Conservation (phyloP, 2,113 vertebrate species). For the Gulo gulo region DNA sequence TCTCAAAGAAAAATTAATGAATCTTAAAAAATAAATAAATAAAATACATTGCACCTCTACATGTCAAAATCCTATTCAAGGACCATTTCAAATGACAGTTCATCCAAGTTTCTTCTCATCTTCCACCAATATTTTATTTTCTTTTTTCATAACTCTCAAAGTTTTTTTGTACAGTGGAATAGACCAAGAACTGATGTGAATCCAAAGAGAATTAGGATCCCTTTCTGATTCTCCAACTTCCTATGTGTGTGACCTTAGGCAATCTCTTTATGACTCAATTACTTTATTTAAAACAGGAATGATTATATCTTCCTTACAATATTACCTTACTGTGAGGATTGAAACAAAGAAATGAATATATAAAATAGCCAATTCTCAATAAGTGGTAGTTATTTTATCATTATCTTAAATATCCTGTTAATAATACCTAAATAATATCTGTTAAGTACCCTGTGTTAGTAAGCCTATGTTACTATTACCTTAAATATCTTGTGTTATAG, state of each 20-base stretch:
- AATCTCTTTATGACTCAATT: not conserved
- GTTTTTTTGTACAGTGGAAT: not conserved
- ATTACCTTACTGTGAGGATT: not conserved
- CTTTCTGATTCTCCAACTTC: not conserved
- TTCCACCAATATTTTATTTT: constrained; percentile 24
- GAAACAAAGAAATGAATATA: not conserved
- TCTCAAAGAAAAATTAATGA: not conserved
- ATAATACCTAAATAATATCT: not conserved
- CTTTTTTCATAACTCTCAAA: not conserved
- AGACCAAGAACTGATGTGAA: not conserved
- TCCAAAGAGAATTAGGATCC: not conserved
- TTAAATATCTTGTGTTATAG: not conserved
- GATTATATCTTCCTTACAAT: not conserved
- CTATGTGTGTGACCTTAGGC: not conserved
- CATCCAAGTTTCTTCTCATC: not conserved
- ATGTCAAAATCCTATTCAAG: not conserved
- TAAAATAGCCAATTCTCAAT: not conserved
- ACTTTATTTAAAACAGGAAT: not conserved
- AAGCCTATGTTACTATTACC: not conserved
- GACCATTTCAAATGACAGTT: not conserved
- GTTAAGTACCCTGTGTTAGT: not conserved
- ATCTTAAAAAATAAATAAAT: not conserved
- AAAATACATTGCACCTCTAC: not conserved
- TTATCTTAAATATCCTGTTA: not conserved
- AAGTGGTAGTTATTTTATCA: not conserved